Base-by-base conservation (phyloP, 1,140 invertebrate genomes). In the Solenopsis invicta region DNA sequence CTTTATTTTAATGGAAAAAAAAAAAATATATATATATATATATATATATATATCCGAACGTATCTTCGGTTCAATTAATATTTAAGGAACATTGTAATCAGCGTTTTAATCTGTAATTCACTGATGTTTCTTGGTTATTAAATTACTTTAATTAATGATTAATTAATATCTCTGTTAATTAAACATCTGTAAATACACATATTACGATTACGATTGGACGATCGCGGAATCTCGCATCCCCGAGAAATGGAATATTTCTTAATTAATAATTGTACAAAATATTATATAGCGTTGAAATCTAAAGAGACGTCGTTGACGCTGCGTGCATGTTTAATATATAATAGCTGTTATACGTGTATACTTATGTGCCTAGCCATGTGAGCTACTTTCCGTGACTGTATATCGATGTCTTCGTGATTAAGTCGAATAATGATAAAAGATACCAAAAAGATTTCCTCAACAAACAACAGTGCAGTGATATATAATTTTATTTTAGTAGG, bases 261-360 rank as follows among this genome's bases (percentile, higher is more conserved):
- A 80, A 69, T 80, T 80, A 80, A 69, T 45, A 12, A 71, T 71
- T 81, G 50, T 81, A 81, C 78, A 81, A 81, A 81, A 45, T 81
- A 64, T 56, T 56, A 81, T 71, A 66, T 54, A 71, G 21, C 9
- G 50, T 69, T 69, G 21, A 24, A 71, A 54, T 45, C 41, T 59
- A 71, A 59, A 71, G 3, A 29, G 21, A 59, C 21, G 16, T 37
- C 52, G 16, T 78, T 78, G 29, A 78, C 6, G 50, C 4, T 78
- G 66, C 66, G 66, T 81, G 76, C 76, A 80, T 67, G 52, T 81
- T 56, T 56, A 81, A 61, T 81, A 61, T 81, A 81, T 45, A 59
- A 61, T 81, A 81, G 50, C 37, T 56, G 50, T 81, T 69, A 71
- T 80, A 81, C 34, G 10, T 81, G 37, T 78, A 45, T 78, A 78